A percentile compares a stretch with the other conserved stretches of the same genome.
These are phyloP conservation scores for Fukomys damarensis DNA, from an alignment of 2,113 vertebrate species.

Conservation along the genomic window DNA sequence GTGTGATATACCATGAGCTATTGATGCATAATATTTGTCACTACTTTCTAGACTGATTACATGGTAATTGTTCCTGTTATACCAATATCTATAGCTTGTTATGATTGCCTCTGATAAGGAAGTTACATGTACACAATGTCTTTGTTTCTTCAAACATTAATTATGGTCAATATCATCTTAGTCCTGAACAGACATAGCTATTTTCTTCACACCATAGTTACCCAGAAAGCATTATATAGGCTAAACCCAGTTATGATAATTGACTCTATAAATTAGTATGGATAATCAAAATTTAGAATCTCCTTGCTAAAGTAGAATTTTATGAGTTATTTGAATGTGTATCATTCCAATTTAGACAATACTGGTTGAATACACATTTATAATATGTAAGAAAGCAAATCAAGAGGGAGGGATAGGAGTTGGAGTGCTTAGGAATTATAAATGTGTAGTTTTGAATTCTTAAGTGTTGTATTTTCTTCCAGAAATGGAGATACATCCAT, in stretches of 20 bases:
- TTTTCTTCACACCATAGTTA: not conserved
- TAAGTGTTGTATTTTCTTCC: not conserved
- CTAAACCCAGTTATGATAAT: not conserved
- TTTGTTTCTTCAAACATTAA: not conserved
- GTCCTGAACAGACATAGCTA: not conserved
- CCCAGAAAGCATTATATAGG: not conserved
- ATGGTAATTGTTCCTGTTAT: not conserved
- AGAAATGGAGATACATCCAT: not conserved
- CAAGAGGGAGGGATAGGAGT: not conserved
- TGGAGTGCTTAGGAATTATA: not conserved
- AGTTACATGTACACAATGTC: not conserved
- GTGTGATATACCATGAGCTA: not conserved
- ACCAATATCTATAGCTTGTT: not conserved
- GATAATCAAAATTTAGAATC: not conserved
- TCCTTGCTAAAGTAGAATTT: not conserved
- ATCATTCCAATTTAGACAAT: not conserved
- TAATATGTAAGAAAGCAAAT: not conserved
- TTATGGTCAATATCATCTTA: not conserved
- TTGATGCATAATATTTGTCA: not conserved
- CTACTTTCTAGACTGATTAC: not conserved
- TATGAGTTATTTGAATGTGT: not conserved
- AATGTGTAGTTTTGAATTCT: not conserved
- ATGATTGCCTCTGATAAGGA: not conserved
- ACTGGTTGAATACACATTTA: not conserved
- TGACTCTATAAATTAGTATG: not conserved